phyloP scores from a whole-genome alignment of 2,113 vertebrate species.

The Marcusenius ussheri region DNA sequence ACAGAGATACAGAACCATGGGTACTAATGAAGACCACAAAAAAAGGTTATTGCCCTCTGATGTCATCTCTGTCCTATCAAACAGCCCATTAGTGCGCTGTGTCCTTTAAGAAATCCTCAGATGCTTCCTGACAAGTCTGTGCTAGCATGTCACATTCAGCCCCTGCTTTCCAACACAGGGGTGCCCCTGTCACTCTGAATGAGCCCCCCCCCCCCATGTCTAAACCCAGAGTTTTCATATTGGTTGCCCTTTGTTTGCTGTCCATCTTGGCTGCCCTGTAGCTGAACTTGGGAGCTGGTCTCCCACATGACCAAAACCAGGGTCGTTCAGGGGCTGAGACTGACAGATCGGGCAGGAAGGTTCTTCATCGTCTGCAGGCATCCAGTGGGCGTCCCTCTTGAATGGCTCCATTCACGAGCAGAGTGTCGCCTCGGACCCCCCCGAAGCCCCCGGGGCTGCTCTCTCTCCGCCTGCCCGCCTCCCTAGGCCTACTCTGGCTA shows the following conservation, averaged over 20 bases:
- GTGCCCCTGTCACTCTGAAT: not conserved
- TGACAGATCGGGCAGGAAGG: not conserved
- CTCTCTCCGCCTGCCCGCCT: not conserved
- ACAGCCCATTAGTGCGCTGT: not conserved
- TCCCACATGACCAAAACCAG: not conserved
- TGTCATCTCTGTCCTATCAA: not conserved
- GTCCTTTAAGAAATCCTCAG: not conserved
- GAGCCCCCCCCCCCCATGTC: not conserved
- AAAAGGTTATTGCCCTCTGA: not conserved
- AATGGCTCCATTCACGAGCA: not conserved
- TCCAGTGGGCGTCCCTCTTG: not conserved
- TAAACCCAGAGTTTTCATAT: not conserved
- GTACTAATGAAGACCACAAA: not conserved
- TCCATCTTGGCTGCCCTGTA: not conserved
- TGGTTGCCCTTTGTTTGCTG: not conserved
- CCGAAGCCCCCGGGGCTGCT: not conserved
- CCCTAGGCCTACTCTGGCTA: not conserved
- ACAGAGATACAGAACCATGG: not conserved
- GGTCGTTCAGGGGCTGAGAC: not conserved
- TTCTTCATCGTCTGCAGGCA: not conserved
- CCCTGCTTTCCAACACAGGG: not conserved
- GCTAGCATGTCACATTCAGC: not conserved
- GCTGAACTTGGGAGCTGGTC: not conserved
- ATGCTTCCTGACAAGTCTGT: not conserved
- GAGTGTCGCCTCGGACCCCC: not conserved